Evolutionary conservation across 53 echinoderm and acorn worm genomes (phyloP).

Genomic region (Luidia sarsii): DNA sequence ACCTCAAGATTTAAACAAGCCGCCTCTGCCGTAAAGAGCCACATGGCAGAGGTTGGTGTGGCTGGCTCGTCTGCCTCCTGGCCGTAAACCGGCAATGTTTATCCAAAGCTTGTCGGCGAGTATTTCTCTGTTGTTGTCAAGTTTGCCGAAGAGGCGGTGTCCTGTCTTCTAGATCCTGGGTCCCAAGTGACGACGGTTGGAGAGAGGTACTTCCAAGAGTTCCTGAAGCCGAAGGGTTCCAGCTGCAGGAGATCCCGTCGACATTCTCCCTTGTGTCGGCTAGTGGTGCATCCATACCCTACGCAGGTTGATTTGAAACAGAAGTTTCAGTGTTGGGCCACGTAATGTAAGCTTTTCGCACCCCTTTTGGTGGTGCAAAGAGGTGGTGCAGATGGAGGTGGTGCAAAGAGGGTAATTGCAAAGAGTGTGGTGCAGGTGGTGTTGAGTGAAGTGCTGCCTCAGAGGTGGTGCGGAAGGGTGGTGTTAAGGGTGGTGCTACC

Average conservation of each 20-base stretch:
- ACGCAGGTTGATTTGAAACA: conserved; percentile 27
- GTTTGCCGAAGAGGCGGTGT: neutral
- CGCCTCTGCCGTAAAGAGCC: neutral
- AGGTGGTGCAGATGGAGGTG: too few species aligned
- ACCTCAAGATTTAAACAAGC: neutral
- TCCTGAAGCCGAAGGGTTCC: conserved; percentile 6
- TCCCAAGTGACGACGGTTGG: conserved; percentile 49
- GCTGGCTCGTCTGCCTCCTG: neutral
- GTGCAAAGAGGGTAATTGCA: too few species aligned
- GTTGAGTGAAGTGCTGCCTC: too few species aligned
- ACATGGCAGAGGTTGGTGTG: neutral
- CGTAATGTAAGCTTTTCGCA: too few species aligned
- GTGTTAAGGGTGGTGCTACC: too few species aligned
- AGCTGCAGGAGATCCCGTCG: neutral
- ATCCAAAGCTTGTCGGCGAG: conserved; percentile 35
- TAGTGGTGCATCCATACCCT: conserved; percentile 20
- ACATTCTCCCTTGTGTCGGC: conserved; percentile 40
- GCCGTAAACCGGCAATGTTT: too few species aligned
- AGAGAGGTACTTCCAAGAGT: conserved; percentile 5
- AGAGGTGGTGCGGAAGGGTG: too few species aligned
- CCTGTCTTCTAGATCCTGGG: conserved; percentile 42
- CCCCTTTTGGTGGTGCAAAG: too few species aligned
- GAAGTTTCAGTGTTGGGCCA: neutral
- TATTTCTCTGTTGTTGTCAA: conserved; percentile 28
- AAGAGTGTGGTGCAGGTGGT: too few species aligned